Evolutionary conservation across 2,113 vertebrate genomes (phyloP).

Genomic region (Heterotis niloticus): DNA sequence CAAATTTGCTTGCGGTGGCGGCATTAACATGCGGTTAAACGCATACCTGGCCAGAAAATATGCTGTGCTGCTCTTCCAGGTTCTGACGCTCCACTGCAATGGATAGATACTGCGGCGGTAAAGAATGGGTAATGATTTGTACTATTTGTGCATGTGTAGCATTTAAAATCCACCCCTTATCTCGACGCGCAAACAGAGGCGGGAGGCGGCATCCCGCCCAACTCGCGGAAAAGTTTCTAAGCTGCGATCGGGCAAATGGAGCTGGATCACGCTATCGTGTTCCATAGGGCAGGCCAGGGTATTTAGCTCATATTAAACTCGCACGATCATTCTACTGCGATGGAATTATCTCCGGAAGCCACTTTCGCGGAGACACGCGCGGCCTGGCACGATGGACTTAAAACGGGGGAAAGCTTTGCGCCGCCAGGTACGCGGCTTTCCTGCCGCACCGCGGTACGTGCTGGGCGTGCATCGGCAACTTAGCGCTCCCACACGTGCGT

Average conservation of each 20-base stretch:
- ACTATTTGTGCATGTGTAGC: not conserved
- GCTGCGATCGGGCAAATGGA: not conserved
- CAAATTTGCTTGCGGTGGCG: too few relatives aligned
- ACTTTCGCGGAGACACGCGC: not conserved
- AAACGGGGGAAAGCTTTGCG: too few relatives aligned
- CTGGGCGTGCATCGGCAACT: too few relatives aligned
- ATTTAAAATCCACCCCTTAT: too few relatives aligned
- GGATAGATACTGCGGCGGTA: too few relatives aligned
- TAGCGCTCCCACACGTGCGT: not conserved
- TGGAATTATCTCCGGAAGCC: not conserved
- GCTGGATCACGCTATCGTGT: not conserved
- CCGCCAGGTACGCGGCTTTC: not conserved
- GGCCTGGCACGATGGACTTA: not conserved
- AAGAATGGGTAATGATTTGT: not conserved
- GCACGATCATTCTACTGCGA: not conserved
- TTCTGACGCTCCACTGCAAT: not conserved
- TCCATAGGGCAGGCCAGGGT: not conserved
- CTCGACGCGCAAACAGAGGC: not conserved
- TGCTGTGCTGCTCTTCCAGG: not conserved
- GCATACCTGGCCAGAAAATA: not conserved
- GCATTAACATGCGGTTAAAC: too few relatives aligned
- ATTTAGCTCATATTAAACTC: slow-evolving; percentile 3
- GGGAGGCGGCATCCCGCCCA: not conserved
- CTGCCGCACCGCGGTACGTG: not conserved
- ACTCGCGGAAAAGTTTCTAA: not conserved